These are phyloP conservation scores for Drosophila teissieri DNA, from an alignment of 1,140 invertebrate genomes.

Conservation along the genomic window DNA sequence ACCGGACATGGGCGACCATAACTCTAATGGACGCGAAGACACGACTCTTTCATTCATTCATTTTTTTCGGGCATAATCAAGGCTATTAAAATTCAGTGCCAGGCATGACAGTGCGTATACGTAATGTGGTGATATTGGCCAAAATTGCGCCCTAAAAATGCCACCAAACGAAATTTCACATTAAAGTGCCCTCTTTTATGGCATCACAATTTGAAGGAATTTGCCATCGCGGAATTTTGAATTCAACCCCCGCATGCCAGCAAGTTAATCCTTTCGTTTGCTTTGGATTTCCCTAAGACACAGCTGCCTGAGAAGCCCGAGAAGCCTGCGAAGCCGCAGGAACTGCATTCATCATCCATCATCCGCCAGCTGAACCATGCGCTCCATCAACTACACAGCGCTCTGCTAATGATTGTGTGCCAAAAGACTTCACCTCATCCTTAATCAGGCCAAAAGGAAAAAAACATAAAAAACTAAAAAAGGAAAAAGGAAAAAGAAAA, in stretches of 20 bases:
- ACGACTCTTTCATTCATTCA: constrained; percentile 17
- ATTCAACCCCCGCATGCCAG: constrained; percentile 2
- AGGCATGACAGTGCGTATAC: constrained; percentile 59
- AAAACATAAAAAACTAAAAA: constrained; percentile 5
- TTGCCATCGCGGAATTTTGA: constrained; percentile 20
- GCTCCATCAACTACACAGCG: constrained; percentile 28
- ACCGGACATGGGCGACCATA: constrained; percentile 49
- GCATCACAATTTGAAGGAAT: constrained; percentile 19
- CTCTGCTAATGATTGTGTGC: constrained; percentile 75
- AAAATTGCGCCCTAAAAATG: constrained; percentile 39
- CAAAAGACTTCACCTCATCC: constrained; percentile 35
- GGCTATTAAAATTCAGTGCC: constrained; percentile 64
- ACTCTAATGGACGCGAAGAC: constrained; percentile 38
- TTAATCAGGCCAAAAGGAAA: constrained; percentile 32
- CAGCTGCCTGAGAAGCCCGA: constrained; percentile 2
- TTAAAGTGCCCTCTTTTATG: constrained; percentile 28
- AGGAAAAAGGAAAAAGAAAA: constrained; percentile 1
- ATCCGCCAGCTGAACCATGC: constrained; percentile 29
- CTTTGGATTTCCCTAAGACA: constrained; percentile 23
- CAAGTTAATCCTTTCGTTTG: constrained; percentile 39
- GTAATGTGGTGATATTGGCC: constrained; percentile 49
- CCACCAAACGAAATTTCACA: constrained; percentile 10
- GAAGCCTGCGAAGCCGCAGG: neutral
- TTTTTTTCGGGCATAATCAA: constrained; percentile 51
- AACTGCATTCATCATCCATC: constrained; percentile 39